These are phyloP conservation scores for Harmothoe impar DNA, from an alignment of 2,888 invertebrate species.

Conservation along the genomic window DNA sequence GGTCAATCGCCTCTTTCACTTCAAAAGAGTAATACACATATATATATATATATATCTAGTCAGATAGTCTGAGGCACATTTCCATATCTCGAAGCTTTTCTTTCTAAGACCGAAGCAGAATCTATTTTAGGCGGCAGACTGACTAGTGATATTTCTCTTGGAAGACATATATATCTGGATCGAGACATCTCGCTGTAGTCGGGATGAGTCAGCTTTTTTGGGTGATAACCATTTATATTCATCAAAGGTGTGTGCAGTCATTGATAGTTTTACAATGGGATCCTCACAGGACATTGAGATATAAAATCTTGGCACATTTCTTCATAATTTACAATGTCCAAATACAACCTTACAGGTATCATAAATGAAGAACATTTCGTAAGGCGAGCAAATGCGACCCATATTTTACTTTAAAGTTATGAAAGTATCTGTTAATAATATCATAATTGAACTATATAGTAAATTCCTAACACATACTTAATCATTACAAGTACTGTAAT, in stretches of 20 bases:
- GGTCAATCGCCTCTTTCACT: background rate
- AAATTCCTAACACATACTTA: background rate
- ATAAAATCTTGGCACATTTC: background rate
- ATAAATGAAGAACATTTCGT: background rate
- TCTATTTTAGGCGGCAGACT: background rate
- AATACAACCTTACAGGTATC: background rate
- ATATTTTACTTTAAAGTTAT: background rate
- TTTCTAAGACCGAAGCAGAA: background rate
- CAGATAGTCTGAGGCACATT: background rate
- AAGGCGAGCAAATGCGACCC: background rate
- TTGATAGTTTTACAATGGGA: background rate
- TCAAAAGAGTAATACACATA: background rate
- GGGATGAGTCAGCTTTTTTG: background rate
- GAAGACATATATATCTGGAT: background rate
- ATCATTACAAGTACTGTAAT: background rate
- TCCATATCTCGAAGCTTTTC: background rate
- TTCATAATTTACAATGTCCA: background rate
- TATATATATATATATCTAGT: background rate
- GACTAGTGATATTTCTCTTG: constrained; percentile 33
- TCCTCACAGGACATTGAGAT: background rate
- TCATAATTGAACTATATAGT: background rate
- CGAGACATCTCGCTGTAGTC: background rate
- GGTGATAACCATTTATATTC: background rate
- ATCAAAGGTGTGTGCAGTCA: too few relatives aligned
- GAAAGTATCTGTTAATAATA: background rate